Conservation (phyloP, 2,113 vertebrate genomes). For the Lutjanus erythropterus region DNA sequence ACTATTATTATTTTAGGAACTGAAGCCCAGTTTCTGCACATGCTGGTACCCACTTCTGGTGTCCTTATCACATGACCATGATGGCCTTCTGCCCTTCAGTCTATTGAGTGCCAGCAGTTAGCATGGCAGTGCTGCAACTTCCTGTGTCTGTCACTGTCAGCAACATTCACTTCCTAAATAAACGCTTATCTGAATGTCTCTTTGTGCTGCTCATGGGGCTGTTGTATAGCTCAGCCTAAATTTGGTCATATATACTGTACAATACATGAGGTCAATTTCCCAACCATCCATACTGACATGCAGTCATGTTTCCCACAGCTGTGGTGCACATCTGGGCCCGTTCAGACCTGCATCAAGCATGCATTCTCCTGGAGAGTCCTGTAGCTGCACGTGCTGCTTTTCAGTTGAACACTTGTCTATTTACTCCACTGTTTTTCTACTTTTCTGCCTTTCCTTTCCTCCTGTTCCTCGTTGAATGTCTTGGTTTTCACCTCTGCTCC, state of each 20-base stretch:
- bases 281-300: slow-evolving; percentile 12
- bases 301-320: slow-evolving; percentile 32
- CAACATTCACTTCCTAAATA: slow-evolving; percentile 62
- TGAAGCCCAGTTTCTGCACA: background rate
- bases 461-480: background rate
- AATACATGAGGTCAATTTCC: background rate
- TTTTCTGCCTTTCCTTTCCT: background rate
- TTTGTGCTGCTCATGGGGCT: background rate
- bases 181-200: slow-evolving; percentile 4
- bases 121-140: too few relatives aligned
- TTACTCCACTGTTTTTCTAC: background rate
- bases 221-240: background rate
- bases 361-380: background rate
- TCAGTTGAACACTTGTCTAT: slow-evolving; percentile 24
- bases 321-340: slow-evolving; percentile 43
- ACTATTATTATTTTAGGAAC: background rate
- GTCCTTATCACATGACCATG: slow-evolving; percentile 14
- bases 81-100: slow-evolving; percentile 1
- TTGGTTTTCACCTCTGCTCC: background rate
- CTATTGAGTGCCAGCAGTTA: too few relatives aligned
- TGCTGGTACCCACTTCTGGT: slow-evolving; percentile 17
- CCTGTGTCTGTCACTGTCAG: slow-evolving; percentile 60
- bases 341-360: slow-evolving; percentile 26
- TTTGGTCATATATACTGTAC: background rate
- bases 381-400: slow-evolving; percentile 7